Evolutionary conservation across 2,797 vertebrate species (phyloP), one percentile per base, ranked within the genome.

Genomic region (Cyprinella venusta): DNA sequence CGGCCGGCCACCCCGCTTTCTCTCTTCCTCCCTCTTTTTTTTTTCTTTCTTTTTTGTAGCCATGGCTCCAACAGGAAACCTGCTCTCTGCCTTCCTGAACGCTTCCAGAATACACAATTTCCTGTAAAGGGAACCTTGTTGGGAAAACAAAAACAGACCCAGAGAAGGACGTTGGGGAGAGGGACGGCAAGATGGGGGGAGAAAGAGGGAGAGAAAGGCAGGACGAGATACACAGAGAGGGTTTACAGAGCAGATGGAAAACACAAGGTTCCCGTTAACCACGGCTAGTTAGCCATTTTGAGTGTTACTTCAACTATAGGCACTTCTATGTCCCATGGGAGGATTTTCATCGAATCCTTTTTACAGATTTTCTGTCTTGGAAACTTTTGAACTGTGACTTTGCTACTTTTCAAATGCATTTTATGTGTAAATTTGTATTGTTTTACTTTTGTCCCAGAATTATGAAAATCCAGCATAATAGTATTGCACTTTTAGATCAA

Each of bases 51-150:
- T 87, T 84, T 68, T 88, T 83, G 85, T 38, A 72, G 65, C 54
- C 65, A 71, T 85, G 65, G 85, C 86, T 86, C 87, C 88, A 89
- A 93, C 89, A 92, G 93, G 93, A 93, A 94, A 92, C 92, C 91
- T 89, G 91, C 87, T 90, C 91, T 88, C 90, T 91, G 92, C 90
- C 93, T 94, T 94, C 93, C 94, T 94, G 93, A 94, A 93, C 92
- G 94, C 92, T 94, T 90, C 93, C 94, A 92, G 93, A 94, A 92
- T 95, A 92, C 94, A 94, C 92, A 91, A 91, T 93, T 95, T 95
- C 95, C 94, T 95, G 94, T 93, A 88, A 92, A 92, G 89, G 93
- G 92, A 91, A 92, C 89, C 92, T 86, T 67, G 93, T 93, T 92
- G 92, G 82, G 87, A 95, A 94, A 95, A 95, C 93, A 95, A 94